phyloP scores from a whole-genome alignment of 1,140 invertebrate species.

The Gryllus bimaculatus region DNA sequence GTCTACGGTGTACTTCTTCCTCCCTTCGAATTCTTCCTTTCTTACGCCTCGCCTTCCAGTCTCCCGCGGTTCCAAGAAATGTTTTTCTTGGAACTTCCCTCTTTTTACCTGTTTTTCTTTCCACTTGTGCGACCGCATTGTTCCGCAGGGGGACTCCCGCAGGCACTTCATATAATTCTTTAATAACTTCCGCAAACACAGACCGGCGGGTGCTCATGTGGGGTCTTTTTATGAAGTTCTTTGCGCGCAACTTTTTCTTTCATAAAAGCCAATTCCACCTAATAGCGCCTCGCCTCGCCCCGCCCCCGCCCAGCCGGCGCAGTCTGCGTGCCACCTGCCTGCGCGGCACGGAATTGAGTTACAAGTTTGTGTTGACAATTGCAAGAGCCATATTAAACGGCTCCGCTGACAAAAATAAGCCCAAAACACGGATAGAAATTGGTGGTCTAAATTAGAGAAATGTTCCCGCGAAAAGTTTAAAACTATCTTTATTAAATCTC shows the following conservation, averaged over 20 bases:
- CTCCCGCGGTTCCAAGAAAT: too few species aligned
- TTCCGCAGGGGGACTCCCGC: neutral
- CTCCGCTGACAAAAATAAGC: neutral
- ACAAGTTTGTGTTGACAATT: neutral
- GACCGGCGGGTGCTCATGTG: neutral
- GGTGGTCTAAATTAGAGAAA: neutral
- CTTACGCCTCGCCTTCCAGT: too few species aligned
- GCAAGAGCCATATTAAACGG: neutral
- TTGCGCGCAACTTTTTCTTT: neutral
- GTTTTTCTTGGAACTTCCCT: neutral
- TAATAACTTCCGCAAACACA: constrained; percentile 1
- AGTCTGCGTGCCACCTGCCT: neutral
- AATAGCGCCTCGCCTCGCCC: neutral
- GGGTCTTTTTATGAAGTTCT: neutral
- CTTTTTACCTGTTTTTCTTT: neutral
- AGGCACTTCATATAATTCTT: neutral
- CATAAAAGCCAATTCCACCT: neutral
- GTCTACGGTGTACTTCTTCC: too few species aligned
- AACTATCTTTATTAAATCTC: neutral
- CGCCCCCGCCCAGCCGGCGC: too few species aligned
- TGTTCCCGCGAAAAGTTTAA: neutral
- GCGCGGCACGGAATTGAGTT: too few species aligned
- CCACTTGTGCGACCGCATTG: neutral
- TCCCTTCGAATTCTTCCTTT: too few species aligned
- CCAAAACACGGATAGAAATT: neutral